Evolutionary conservation across 2,113 vertebrate genomes (phyloP).

Genomic region (Grallaria varia): DNA sequence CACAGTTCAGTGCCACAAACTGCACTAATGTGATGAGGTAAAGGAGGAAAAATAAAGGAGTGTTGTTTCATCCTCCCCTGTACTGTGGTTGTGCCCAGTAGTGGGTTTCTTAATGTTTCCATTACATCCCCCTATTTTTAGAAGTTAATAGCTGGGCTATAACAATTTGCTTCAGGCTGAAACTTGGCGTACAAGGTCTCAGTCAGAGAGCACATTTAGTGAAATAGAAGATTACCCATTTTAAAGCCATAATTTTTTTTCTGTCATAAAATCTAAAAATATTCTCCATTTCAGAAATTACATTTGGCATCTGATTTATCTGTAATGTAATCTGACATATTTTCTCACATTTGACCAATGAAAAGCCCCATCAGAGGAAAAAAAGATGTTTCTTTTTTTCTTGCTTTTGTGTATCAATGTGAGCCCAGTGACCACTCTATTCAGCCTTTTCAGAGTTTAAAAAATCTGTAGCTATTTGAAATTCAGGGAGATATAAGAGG

Average conservation of each 20-base stretch:
- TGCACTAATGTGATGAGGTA: neutral
- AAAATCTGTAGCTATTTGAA: neutral
- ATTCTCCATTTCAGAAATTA: slow-evolving; percentile 62
- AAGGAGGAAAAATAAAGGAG: neutral
- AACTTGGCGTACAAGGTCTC: slow-evolving; percentile 50
- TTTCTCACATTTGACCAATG: slow-evolving; percentile 10
- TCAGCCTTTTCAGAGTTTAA: neutral
- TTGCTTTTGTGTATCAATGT: neutral
- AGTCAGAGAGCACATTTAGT: slow-evolving; percentile 66
- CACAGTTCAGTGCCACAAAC: neutral
- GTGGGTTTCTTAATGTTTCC: slow-evolving; percentile 63
- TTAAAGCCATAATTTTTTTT: slow-evolving; percentile 40
- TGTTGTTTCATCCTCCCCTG: slow-evolving; percentile 7
- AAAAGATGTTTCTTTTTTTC: rapidly evolving
- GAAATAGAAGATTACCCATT: slow-evolving; percentile 69
- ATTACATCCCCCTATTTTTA: slow-evolving; percentile 71
- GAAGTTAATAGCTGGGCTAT: slow-evolving; percentile 71
- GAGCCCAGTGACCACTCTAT: neutral
- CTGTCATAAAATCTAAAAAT: slow-evolving; percentile 60
- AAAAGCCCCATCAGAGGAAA: neutral
- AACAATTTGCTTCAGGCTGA: slow-evolving; percentile 75
- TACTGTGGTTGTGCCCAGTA: slow-evolving; percentile 29
- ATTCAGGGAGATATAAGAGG: neutral
- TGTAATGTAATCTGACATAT: slow-evolving; percentile 36
- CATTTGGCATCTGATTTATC: slow-evolving; percentile 54